Conservation (phyloP, 1,140 invertebrate species). For the Calephelis nemesis region DNA sequence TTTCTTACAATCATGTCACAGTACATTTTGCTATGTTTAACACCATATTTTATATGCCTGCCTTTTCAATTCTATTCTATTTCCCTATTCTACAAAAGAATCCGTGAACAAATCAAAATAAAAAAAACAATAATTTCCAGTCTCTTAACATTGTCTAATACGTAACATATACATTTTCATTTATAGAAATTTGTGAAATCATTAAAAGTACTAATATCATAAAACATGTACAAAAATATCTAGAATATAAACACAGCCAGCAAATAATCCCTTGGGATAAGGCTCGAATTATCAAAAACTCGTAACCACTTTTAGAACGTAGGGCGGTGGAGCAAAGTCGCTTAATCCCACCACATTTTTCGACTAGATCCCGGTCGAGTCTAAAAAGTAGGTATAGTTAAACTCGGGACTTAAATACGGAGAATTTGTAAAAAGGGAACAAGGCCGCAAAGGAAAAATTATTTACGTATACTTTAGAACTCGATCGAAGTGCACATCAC, state of each 20-base stretch:
- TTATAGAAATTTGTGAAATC: too few relatives aligned
- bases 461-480: conserved; percentile 39
- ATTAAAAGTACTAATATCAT: too few relatives aligned
- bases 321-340: not conserved
- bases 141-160: too few relatives aligned
- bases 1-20: too few relatives aligned
- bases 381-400: conserved; percentile 1
- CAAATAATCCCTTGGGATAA: not conserved
- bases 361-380: conserved; percentile 2
- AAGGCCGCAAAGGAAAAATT: conserved; percentile 11
- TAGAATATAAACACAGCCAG: not conserved
- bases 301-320: conserved; percentile 7
- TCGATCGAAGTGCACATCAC: conserved; percentile 64
- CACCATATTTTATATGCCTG: too few relatives aligned
- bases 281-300: not conserved
- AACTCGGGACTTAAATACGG: conserved; percentile 5
- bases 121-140: too few relatives aligned
- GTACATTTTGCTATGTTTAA: too few relatives aligned
- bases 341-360: conserved; percentile 13
- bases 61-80: too few relatives aligned
- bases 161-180: too few relatives aligned
- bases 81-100: too few relatives aligned
- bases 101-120: too few relatives aligned
- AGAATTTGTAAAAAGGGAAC: conserved; percentile 9
- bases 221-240: not conserved